These are phyloP conservation scores for Lasioglossum albipes DNA, from an alignment of 1,140 invertebrate genomes.

Conservation along the genomic window DNA sequence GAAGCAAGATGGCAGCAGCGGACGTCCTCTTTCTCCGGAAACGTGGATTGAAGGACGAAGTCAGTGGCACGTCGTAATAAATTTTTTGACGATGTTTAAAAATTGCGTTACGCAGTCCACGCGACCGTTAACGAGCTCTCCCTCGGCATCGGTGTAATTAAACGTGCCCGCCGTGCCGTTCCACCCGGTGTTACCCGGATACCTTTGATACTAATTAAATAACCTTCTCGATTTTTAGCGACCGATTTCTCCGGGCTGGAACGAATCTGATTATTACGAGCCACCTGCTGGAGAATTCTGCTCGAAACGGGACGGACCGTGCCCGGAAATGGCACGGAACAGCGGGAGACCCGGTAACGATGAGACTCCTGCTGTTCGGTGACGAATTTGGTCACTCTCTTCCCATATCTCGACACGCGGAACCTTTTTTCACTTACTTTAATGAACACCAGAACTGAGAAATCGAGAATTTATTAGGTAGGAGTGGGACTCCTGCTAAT, in stretches of 20 bases:
- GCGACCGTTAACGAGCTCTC: constrained; percentile 13
- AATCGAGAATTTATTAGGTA: no score
- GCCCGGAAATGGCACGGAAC: background rate
- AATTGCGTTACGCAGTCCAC: constrained; percentile 12
- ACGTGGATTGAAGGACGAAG: constrained; percentile 37
- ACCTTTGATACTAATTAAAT: constrained; percentile 5
- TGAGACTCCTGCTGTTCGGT: constrained; percentile 11
- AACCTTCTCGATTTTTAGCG: constrained; percentile 1
- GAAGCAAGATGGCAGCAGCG: constrained; percentile 48
- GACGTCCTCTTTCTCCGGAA: constrained; percentile 47
- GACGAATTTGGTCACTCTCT: background rate
- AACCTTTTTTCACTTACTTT: no score
- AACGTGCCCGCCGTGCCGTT: background rate
- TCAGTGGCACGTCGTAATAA: constrained; percentile 22
- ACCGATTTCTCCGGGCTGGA: background rate
- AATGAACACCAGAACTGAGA: no score
- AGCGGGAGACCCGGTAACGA: constrained; percentile 1
- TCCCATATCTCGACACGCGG: no score
- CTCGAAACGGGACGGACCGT: background rate
- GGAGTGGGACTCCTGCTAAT: no score
- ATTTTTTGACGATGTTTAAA: constrained; percentile 12
- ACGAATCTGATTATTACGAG: constrained; percentile 8
- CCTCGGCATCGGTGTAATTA: constrained; percentile 13
- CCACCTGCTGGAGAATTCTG: background rate
- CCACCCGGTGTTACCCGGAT: background rate